Percentiles rank a stretch among this genome's conserved stretches.
phyloP scores from a whole-genome alignment of 2,888 invertebrate genomes.

The Digitonthophagus gazella region DNA sequence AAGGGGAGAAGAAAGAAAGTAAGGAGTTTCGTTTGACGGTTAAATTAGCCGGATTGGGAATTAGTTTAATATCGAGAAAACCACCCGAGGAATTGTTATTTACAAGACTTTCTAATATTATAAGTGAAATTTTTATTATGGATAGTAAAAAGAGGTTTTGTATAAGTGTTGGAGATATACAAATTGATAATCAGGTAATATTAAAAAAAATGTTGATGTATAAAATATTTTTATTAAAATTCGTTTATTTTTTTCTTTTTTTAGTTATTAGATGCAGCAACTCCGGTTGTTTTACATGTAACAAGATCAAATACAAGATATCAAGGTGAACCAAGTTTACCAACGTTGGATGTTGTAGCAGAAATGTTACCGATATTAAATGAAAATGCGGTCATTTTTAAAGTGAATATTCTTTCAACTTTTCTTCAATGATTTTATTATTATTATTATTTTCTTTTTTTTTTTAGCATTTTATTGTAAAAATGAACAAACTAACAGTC shows the following conservation, averaged over 20 bases:
- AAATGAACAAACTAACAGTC: slow-evolving; percentile 78
- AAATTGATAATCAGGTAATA: slow-evolving; percentile 83
- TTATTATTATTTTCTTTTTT: slow-evolving; percentile 4
- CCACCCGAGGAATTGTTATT: slow-evolving; percentile 81
- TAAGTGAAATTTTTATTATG: slow-evolving; percentile 60
- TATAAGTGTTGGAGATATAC: slow-evolving; percentile 74
- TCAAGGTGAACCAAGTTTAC: slow-evolving; percentile 55
- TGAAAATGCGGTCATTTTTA: slow-evolving; percentile 79
- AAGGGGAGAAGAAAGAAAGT: slow-evolving; percentile 36
- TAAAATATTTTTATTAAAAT: slow-evolving; percentile 6
- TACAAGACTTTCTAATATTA: slow-evolving; percentile 65
- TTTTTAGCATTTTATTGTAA: slow-evolving; percentile 70
- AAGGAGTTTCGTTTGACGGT: slow-evolving; percentile 64
- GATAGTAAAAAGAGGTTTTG: slow-evolving; percentile 60
- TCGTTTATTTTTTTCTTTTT: slow-evolving; percentile 22
- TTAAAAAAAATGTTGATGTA: slow-evolving; percentile 23
- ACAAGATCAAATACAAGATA: slow-evolving; percentile 53
- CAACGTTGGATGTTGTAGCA: slow-evolving; percentile 77
- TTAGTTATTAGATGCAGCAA: slow-evolving; percentile 81
- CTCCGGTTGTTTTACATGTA: slow-evolving; percentile 81
- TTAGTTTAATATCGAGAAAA: slow-evolving; percentile 73
- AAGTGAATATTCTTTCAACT: slow-evolving; percentile 56
- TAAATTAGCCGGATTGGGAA: slow-evolving; percentile 64
- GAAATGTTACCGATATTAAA: slow-evolving; percentile 71
- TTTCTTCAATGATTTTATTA: neutral